Base-by-base conservation (phyloP, 2,797 vertebrate species). In the Cuniculus paca region DNA sequence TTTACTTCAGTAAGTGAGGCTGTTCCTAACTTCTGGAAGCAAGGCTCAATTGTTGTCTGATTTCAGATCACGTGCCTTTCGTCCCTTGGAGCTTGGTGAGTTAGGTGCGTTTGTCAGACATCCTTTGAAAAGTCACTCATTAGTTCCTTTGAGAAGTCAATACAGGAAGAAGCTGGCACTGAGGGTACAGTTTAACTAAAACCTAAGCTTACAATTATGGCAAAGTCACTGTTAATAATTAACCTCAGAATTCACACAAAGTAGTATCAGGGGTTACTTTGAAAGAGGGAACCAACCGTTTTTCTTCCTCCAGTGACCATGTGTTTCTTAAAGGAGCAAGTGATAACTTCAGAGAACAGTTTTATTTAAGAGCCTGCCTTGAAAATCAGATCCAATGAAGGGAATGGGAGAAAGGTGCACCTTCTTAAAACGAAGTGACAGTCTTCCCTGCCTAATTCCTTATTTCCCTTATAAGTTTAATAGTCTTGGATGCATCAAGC, bases 221-320 rank as follows among this genome's bases (percentile, higher is more conserved):
- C 75, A 68, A 92, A 85, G 39, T 81, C 88, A 83, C 7, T 56
- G 81, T 96, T 96, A 96, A 91, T 92, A 82, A 79, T 96, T 97
- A 91, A 96, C 87, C 70, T 77, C 56, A 79, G 78, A 95, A 95
- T 95, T 97, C 68, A 52, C 87, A 81, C 13, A 85, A 88, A 88
- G 31, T 39, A 65, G 48, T 94, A 39, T 82, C 50, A 52, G 31
- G 10, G 39, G 4, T 96, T 77, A 65, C 13, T 5, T 16, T 39
- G 24, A 54, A 84, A 72, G 48, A 91, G 50, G 74, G 5, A 82
- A 80, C 2, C 4, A 82, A 80, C 2, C 4, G 42, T 80, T 50
- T 52, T 17, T 13, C 56, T 12, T 63, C 36, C 26, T 77, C n/a
- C 56, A 12, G 74, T 75, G 74, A 94, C 91, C 54, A 0, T 74